phyloP scores from a whole-genome alignment of 2,113 vertebrate species.

The Chloropsis hardwickii region DNA sequence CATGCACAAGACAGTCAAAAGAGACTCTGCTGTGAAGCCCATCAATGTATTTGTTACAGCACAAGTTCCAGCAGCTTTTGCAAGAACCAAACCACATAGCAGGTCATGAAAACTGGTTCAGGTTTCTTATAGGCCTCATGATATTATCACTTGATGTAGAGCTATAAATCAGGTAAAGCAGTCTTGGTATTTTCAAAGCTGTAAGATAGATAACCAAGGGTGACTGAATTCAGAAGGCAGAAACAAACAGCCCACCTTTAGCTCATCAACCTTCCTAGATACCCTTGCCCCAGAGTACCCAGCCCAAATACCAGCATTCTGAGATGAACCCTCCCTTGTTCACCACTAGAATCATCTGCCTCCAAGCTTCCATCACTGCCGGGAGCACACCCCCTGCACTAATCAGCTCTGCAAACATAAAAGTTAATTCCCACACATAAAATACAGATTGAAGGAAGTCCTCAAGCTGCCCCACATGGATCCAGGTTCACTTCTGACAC shows the following conservation, averaged over 20 bases:
- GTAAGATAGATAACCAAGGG: neutral
- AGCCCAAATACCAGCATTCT: neutral
- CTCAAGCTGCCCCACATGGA: neutral
- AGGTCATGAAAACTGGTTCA: neutral
- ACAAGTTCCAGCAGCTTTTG: neutral
- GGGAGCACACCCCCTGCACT: rapidly evolving
- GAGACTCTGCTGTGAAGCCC: neutral
- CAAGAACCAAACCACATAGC: neutral
- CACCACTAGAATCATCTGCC: neutral
- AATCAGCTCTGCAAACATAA: neutral
- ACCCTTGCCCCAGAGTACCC: neutral
- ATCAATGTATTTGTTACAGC: neutral
- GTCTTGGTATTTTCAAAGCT: neutral
- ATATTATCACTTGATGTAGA: neutral
- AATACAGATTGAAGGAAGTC: neutral
- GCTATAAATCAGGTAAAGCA: neutral
- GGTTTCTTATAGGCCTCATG: neutral
- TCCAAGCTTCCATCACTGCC: neutral
- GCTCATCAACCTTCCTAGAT: neutral
- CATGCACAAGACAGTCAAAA: neutral
- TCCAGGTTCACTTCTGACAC: neutral
- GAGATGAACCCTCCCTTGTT: neutral
- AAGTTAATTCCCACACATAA: neutral
- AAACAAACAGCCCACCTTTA: neutral
- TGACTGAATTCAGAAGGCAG: neutral